Percentiles rank a stretch among this genome's conserved stretches.
phyloP scores from a whole-genome alignment of 2,888 invertebrate species.

The Drosophila paramelanica region DNA sequence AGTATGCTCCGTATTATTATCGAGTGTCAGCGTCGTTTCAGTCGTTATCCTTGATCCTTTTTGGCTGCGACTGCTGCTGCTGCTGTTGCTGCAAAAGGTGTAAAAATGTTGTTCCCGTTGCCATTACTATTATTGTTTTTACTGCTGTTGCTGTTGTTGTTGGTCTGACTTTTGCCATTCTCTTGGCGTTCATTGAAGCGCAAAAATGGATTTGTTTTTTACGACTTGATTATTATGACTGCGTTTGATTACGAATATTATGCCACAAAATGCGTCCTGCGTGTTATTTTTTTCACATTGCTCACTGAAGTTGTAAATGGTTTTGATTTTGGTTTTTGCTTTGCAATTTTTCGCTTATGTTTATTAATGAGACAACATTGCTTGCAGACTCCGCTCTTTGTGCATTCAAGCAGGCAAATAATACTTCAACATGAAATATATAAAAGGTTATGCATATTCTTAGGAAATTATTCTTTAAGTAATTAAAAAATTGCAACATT shows the following conservation, averaged over 20 bases:
- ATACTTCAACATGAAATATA: neutral
- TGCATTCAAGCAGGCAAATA: conserved; percentile 5
- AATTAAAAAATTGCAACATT: no score
- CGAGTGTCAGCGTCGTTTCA: conserved; percentile 47
- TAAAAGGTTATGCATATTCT: neutral
- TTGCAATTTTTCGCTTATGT: conserved; percentile 63
- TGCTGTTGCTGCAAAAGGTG: conserved; percentile 64
- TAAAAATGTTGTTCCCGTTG: conserved; percentile 63
- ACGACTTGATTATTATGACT: conserved; percentile 83
- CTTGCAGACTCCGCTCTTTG: conserved; percentile 37
- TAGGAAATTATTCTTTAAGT: neutral
- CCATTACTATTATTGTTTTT: conserved; percentile 80
- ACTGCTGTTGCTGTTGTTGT: conserved; percentile 26
- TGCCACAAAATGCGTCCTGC: conserved; percentile 35
- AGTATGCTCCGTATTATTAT: conserved; percentile 57
- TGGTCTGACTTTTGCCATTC: conserved; percentile 53
- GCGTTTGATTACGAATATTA: conserved; percentile 82
- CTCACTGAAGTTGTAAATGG: conserved; percentile 66
- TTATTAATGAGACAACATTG: conserved; percentile 73
- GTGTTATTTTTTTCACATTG: conserved; percentile 40
- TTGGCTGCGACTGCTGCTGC: conserved; percentile 39
- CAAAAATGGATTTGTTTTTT: conserved; percentile 83
- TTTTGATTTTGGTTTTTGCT: conserved; percentile 50
- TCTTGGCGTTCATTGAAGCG: conserved; percentile 72
- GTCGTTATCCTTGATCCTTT: conserved; percentile 60